Conservation (phyloP, 2,113 vertebrate genomes). For the Edolisoma coerulescens region DNA sequence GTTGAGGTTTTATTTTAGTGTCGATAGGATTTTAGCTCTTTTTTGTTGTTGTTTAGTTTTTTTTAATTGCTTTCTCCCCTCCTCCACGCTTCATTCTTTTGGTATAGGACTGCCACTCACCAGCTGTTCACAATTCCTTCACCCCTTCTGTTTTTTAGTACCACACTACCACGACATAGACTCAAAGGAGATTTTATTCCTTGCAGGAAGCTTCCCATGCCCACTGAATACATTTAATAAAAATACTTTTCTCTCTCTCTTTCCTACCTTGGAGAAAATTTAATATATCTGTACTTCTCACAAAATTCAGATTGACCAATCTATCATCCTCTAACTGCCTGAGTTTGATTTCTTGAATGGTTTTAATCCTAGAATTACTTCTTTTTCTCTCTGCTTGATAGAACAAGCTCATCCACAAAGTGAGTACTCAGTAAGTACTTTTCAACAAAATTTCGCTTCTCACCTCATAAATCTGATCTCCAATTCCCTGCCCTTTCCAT, state of each 20-base stretch:
- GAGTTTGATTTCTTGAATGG: not conserved
- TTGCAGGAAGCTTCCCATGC: not conserved
- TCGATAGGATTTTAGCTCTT: not conserved
- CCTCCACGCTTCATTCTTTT: constrained; percentile 19
- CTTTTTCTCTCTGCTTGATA: not conserved
- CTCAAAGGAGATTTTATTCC: constrained; percentile 20
- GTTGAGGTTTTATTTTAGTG: not conserved
- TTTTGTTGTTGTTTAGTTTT: not conserved
- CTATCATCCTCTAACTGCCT: not conserved
- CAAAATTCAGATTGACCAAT: not conserved
- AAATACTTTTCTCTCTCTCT: not conserved
- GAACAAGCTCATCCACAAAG: not conserved
- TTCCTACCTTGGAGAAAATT: not conserved
- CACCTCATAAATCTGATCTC: not conserved
- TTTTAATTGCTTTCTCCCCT: not conserved
- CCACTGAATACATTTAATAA: not conserved
- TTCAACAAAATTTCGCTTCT: not conserved
- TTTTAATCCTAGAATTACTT: not conserved
- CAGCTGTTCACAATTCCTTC: constrained; percentile 65
- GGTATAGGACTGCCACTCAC: constrained; percentile 28
- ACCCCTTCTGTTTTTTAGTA: constrained; percentile 36
- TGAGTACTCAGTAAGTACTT: not conserved
- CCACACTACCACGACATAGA: not conserved
- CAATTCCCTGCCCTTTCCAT: not conserved
- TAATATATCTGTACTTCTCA: not conserved